phyloP scores from a whole-genome alignment of 37 sponge, comb jelly and placozoan genomes.

The Ephydatia muelleri region DNA sequence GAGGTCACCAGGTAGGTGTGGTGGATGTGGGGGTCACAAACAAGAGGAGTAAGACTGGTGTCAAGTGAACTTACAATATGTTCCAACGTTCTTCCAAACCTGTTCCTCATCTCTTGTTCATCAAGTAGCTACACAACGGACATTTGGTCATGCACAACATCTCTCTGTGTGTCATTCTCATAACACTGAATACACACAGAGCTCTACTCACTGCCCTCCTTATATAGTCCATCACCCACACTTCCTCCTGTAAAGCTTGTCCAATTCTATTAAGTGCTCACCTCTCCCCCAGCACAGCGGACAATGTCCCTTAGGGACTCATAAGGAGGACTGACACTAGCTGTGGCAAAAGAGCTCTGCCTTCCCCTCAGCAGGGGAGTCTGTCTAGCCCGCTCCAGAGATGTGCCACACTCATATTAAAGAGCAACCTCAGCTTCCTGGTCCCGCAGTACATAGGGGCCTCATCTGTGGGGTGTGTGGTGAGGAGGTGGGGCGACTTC shows the following conservation, averaged over 20 bases:
- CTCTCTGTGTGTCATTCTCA: neutral
- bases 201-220: too few species aligned
- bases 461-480: constrained; percentile 32
- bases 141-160: neutral
- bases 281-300: constrained; percentile 75
- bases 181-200: neutral
- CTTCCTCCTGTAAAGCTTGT: too few species aligned
- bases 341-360: constrained; percentile 48
- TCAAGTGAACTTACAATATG: neutral
- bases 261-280: neutral
- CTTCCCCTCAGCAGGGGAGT: constrained; percentile 51
- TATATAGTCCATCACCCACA: too few species aligned
- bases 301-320: constrained; percentile 42
- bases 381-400: constrained; percentile 47
- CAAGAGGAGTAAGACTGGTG: neutral
- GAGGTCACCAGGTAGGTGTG: neutral
- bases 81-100: constrained; percentile 21
- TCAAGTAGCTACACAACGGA: neutral
- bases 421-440: constrained; percentile 45
- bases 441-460: constrained; percentile 57
- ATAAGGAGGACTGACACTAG: constrained; percentile 45
- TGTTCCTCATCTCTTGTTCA: neutral
- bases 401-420: constrained; percentile 56
- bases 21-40: neutral
- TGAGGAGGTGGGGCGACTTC: neutral